These are phyloP conservation scores for Etheostoma perlongum DNA, from an alignment of 2,797 vertebrate genomes.

Conservation along the genomic window DNA sequence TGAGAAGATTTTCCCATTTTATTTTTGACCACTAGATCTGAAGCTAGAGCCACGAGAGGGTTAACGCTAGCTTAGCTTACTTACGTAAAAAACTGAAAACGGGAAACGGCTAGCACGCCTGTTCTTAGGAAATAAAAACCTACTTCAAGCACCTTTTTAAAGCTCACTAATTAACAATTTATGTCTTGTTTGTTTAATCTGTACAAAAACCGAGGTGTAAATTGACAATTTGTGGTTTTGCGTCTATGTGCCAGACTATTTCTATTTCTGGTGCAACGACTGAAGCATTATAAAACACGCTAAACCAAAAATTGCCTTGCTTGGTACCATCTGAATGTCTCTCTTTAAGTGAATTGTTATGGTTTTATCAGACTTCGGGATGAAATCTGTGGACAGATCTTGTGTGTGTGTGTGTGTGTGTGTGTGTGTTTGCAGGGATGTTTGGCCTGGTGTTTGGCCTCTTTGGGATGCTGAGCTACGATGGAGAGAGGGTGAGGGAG, in stretches of 20 bases:
- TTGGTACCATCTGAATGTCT: not conserved
- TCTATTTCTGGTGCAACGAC: not conserved
- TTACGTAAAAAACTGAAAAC: not conserved
- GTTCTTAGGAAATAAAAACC: not conserved
- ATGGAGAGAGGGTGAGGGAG: constrained; percentile 91
- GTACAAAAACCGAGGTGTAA: not conserved
- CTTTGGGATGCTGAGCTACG: constrained; percentile 94
- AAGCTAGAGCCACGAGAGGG: not conserved
- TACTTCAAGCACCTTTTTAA: not conserved
- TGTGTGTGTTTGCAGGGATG: constrained; percentile 85
- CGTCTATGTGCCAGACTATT: not conserved
- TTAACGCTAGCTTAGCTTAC: too few species aligned
- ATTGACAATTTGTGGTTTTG: not conserved
- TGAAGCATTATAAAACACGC: too few species aligned
- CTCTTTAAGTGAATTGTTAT: not conserved
- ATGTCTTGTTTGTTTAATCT: not conserved
- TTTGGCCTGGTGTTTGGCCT: constrained; percentile 96
- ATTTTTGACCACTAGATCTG: not conserved
- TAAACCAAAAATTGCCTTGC: not conserved
- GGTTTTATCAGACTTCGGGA: not conserved
- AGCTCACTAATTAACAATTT: not conserved
- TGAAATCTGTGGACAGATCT: not conserved
- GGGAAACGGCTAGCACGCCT: not conserved
- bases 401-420: not conserved
- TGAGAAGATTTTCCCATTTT: not conserved